These are phyloP conservation scores for Lobophora halterata DNA, from an alignment of 2,888 invertebrate genomes.

Conservation along the genomic window DNA sequence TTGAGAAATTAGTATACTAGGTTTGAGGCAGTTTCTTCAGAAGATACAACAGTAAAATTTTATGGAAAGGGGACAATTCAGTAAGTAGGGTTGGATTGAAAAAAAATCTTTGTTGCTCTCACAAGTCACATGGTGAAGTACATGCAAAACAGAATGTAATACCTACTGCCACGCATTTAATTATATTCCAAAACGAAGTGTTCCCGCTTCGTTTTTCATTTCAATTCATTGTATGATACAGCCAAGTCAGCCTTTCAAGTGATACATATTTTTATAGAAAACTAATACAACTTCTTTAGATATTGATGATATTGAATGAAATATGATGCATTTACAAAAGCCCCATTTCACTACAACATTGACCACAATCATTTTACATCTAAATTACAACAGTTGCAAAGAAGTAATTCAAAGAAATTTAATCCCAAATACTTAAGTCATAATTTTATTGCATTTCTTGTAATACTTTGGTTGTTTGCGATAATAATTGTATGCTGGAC, in stretches of 20 bases:
- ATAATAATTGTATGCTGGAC: too few relatives aligned
- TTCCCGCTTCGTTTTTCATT: too few relatives aligned
- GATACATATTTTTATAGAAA: slow-evolving; percentile 15
- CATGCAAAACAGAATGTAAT: too few relatives aligned
- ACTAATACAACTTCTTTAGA: slow-evolving; percentile 3
- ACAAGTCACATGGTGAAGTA: too few relatives aligned
- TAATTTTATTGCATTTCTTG: slow-evolving; percentile 10
- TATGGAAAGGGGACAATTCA: too few relatives aligned
- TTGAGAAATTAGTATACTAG: slow-evolving; percentile 54
- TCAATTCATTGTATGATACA: slow-evolving; percentile 6
- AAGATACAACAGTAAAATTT: background rate
- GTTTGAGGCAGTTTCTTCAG: slow-evolving; percentile 13
- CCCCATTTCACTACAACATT: slow-evolving; percentile 12
- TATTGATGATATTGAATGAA: slow-evolving; percentile 4
- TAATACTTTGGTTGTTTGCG: background rate
- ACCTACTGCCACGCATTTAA: too few relatives aligned
- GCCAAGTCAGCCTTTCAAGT: slow-evolving; percentile 15
- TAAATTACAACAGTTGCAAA: slow-evolving; percentile 2
- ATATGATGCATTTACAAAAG: slow-evolving; percentile 8
- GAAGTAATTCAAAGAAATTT: slow-evolving; percentile 2
- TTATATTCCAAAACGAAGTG: too few relatives aligned
- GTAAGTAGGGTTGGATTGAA: too few relatives aligned
- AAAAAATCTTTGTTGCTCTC: too few relatives aligned
- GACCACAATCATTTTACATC: slow-evolving; percentile 7
- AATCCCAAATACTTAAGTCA: slow-evolving; percentile 9